Evolutionary conservation across 2,797 vertebrate genomes (phyloP), one percentile per base, ranked within the genome.

Genomic region (Lates japonicus): DNA sequence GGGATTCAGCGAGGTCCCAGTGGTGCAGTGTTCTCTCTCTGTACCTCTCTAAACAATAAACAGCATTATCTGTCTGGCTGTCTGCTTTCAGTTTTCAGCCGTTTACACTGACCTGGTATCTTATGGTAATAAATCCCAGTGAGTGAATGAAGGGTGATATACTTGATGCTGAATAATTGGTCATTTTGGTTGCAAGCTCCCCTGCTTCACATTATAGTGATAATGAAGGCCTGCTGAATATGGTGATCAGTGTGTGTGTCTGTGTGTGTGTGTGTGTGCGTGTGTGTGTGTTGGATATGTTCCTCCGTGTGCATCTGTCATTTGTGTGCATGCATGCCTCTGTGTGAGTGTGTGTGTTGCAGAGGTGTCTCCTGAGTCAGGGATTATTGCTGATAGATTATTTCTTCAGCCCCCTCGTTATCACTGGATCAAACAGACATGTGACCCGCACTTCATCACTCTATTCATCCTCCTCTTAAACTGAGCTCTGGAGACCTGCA

Each of bases 381-480:
- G 93, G 94, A 95, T 95, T 94, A 95, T 94, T 94, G 93, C 92
- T 93, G 93, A 95, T 94, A 94, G 93, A 95, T 95, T 93, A 95
- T 95, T 94, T 95, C 90, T 94, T 90, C 91, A 93, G 90, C 93
- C 92, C 91, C 92, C 94, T 94, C 93, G 90, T 95, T 94, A 94
- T 95, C 92, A 93, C 94, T 92, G 92, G 94, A 93, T 94, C 92
- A 95, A 94, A 94, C 91, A 92, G 92, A 94, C 91, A 88, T 94
- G 93, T 93, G 93, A 95, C 94, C 93, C 55, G 58, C 82, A 95
- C 93, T 94, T 94, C 93, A 94, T 94, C 92, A 94, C 88, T 88
- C 90, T 86, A 94, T 95, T 95, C 92, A 94, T 93, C 89, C 86
- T 92, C 86, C 90, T 91, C 87, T 92, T 94, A 92, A 94, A 92